phyloP scores from a whole-genome alignment of 2,113 vertebrate genomes.

The Urocitellus parryii region DNA sequence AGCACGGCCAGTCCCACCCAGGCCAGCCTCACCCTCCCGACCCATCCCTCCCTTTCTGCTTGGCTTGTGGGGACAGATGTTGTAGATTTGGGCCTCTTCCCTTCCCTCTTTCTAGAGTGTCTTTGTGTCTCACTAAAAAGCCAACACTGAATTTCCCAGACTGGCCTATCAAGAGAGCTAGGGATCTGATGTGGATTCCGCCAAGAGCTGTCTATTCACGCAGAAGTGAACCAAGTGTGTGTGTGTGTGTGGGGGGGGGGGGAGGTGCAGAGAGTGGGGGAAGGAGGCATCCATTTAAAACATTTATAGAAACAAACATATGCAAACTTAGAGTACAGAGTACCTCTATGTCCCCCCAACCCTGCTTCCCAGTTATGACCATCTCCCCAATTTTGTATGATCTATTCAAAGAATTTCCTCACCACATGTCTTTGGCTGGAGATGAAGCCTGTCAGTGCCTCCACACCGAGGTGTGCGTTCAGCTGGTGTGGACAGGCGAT shows the following conservation, averaged over 20 bases:
- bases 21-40: not conserved
- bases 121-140: not conserved
- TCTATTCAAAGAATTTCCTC: not conserved
- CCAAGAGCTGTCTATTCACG: not conserved
- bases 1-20: too few species aligned
- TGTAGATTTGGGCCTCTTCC: too few species aligned
- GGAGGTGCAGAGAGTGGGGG: not conserved
- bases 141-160: not conserved
- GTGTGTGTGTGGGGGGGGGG: too few species aligned
- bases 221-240: not conserved
- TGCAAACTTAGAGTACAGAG: not conserved
- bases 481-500: slow-evolving; percentile 7
- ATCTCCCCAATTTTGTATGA: not conserved
- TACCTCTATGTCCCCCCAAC: not conserved
- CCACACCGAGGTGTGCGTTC: not conserved
- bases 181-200: not conserved
- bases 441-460: slow-evolving; percentile 30
- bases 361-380: not conserved
- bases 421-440: not conserved
- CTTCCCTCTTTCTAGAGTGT: not conserved
- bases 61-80: not conserved
- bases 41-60: not conserved
- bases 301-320: not conserved
- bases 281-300: not conserved
- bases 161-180: not conserved